Percentiles rank a stretch among this genome's conserved stretches.
Evolutionary conservation across 2,113 vertebrate genomes (phyloP).

Genomic region (human): DNA sequence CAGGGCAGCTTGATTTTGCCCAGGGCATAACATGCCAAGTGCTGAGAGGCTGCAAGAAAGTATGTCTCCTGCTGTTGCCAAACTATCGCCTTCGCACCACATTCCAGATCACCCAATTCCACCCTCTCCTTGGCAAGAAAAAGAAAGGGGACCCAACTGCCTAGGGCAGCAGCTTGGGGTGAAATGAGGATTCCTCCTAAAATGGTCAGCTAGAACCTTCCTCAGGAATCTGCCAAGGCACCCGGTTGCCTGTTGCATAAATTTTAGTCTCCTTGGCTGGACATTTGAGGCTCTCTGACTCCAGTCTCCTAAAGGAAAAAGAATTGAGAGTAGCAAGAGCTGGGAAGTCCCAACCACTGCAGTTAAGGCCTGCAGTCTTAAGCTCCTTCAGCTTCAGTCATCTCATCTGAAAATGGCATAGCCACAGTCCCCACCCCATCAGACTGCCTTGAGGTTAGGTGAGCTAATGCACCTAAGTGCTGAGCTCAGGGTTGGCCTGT

Average conservation of each 20-base stretch:
- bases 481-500: neutral
- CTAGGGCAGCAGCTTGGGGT: neutral
- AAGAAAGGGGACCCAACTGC: neutral
- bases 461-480: neutral
- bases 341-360: neutral
- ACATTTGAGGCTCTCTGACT: neutral
- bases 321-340: neutral
- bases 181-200: conserved; percentile 64
- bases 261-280: neutral
- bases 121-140: conserved; percentile 57
- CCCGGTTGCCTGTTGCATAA: neutral
- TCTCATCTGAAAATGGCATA: neutral
- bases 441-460: neutral
- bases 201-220: conserved; percentile 58
- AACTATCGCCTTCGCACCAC: conserved; percentile 14
- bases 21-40: conserved; percentile 50
- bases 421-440: neutral
- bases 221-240: neutral
- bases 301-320: neutral
- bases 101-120: neutral
- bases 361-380: neutral
- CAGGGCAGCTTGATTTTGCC: conserved; percentile 42
- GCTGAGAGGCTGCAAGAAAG: conserved; percentile 65
- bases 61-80: conserved; percentile 62
- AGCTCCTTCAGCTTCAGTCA: neutral